These are phyloP conservation scores for Dolichotis patagonum DNA, from an alignment of 2,113 vertebrate species.

Conservation along the genomic window DNA sequence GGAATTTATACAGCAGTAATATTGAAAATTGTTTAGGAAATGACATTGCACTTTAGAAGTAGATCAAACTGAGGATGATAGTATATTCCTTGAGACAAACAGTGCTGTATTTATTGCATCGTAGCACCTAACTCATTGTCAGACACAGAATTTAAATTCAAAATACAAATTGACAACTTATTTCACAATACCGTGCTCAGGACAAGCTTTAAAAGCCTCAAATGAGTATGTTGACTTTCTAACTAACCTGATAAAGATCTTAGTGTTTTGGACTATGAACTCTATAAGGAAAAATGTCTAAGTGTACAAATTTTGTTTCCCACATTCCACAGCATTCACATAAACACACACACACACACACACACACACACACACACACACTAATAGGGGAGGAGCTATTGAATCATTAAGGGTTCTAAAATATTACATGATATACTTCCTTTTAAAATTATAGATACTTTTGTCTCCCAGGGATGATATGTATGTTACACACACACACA, in stretches of 20 bases:
- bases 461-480: not conserved
- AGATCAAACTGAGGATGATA: not conserved
- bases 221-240: not conserved
- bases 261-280: not conserved
- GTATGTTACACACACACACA: not conserved
- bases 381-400: not conserved
- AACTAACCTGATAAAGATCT: not conserved
- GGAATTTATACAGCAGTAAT: slow-evolving; percentile 25
- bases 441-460: not conserved
- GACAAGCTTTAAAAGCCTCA: not conserved
- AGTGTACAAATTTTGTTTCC: not conserved
- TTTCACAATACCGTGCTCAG: not conserved
- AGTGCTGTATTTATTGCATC: not conserved
- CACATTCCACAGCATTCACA: not conserved
- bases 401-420: not conserved
- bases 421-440: not conserved
- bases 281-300: not conserved
- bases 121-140: not conserved
- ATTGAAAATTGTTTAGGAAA: not conserved
- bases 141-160: not conserved
- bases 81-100: not conserved
- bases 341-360: not conserved
- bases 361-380: not conserved
- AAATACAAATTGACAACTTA: not conserved
- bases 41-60: not conserved